Evolutionary conservation across 1,140 invertebrate species (phyloP).

Genomic region (Acyrthosiphon pisum): DNA sequence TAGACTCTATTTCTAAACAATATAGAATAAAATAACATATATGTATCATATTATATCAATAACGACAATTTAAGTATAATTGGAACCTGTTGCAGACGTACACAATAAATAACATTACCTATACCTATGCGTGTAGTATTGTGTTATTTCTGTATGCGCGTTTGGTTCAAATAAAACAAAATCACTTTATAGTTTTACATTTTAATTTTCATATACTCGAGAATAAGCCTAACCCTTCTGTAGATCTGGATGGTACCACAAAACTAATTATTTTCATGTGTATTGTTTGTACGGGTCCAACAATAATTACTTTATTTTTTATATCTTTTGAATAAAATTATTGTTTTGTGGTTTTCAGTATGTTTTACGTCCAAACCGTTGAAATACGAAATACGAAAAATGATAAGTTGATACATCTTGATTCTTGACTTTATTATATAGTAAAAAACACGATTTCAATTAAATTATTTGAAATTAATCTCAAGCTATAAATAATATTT

Average conservation of each 20-base stretch:
- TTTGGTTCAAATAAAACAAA: background rate
- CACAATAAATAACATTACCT: background rate
- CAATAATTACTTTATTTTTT: background rate
- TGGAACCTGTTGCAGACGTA: background rate
- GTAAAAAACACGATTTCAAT: background rate
- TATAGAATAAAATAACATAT: conserved; percentile 2
- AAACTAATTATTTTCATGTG: conserved; percentile 17
- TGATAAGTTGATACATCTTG: background rate
- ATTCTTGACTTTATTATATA: background rate
- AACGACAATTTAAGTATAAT: background rate
- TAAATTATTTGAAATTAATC: background rate
- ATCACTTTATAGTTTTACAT: background rate
- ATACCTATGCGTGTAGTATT: background rate
- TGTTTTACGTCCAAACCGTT: background rate
- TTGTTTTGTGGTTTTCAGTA: background rate
- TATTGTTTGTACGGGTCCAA: background rate
- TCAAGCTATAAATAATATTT: background rate
- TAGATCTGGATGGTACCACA: background rate
- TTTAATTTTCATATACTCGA: background rate
- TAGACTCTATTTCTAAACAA: background rate
- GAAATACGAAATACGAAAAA: background rate
- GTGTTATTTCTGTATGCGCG: background rate
- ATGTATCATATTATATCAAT: background rate
- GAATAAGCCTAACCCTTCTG: background rate
- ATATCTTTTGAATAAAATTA: background rate